These are phyloP conservation scores for Nyctalus aviator DNA, from an alignment of 2,797 vertebrate species.

Conservation along the genomic window DNA sequence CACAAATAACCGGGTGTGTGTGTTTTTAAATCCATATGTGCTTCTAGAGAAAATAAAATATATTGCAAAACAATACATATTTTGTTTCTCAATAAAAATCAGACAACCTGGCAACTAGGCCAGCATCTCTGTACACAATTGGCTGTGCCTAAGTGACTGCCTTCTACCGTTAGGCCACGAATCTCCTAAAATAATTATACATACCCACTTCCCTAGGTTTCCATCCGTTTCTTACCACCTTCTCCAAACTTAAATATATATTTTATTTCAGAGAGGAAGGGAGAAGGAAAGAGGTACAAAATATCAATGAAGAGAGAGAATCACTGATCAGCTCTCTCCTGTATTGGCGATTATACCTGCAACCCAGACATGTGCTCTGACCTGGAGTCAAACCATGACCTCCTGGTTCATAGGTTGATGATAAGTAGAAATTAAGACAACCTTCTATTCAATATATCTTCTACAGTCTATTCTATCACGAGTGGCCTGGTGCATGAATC, in stretches of 20 bases:
- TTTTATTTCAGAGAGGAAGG: no score
- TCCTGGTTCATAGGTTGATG: not conserved
- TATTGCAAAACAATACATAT: not conserved
- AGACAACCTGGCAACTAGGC: not conserved
- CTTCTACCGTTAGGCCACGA: not conserved
- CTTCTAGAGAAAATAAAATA: not conserved
- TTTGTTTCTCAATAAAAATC: not conserved
- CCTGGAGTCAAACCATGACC: no score
- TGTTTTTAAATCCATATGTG: not conserved
- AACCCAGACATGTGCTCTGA: no score
- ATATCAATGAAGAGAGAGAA: no score
- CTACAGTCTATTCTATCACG: not conserved
- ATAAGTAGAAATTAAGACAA: constrained; percentile 3
- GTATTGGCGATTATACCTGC: no score
- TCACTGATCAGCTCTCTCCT: no score
- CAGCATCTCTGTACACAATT: not conserved
- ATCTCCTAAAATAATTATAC: not conserved
- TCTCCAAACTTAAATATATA: not conserved
- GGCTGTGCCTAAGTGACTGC: not conserved
- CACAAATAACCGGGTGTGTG: not conserved
- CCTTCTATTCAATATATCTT: not conserved
- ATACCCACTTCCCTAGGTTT: not conserved
- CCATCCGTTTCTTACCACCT: not conserved
- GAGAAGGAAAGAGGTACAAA: no score
- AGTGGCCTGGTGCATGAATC: no score